Percentiles rank a stretch among this genome's conserved stretches.
phyloP scores from a whole-genome alignment of 2,113 vertebrate genomes.

The Platysteira castanea region DNA sequence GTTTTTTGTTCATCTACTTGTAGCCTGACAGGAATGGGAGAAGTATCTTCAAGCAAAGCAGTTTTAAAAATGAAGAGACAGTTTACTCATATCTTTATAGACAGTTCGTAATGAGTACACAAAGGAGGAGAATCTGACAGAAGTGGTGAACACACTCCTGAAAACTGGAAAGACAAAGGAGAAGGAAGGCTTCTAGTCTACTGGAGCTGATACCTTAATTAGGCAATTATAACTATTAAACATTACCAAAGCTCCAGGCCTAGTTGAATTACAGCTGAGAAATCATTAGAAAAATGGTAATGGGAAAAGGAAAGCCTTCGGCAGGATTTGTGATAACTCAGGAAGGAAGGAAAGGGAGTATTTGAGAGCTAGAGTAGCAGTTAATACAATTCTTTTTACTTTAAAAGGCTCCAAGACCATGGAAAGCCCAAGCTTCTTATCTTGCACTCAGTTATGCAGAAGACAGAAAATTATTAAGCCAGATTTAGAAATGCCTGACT shows the following conservation, averaged over 20 bases:
- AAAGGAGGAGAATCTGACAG: not conserved
- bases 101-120: not conserved
- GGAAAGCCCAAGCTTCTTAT: not conserved
- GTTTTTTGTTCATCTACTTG: not conserved
- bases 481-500: not conserved
- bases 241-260: slow-evolving; percentile 33
- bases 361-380: not conserved
- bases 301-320: not conserved
- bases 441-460: not conserved
- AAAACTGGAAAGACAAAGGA: not conserved
- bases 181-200: not conserved
- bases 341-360: not conserved
- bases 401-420: not conserved
- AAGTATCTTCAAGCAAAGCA: not conserved
- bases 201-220: slow-evolving; percentile 41
- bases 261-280: slow-evolving; percentile 21
- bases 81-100: not conserved
- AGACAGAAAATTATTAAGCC: not conserved
- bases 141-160: not conserved
- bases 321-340: slow-evolving; percentile 6
- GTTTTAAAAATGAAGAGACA: not conserved
- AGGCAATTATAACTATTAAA: slow-evolving; percentile 53
- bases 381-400: not conserved
- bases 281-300: not conserved
- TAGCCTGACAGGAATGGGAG: not conserved